Conservation (phyloP, 2,113 vertebrate species). For the Eira barbara region DNA sequence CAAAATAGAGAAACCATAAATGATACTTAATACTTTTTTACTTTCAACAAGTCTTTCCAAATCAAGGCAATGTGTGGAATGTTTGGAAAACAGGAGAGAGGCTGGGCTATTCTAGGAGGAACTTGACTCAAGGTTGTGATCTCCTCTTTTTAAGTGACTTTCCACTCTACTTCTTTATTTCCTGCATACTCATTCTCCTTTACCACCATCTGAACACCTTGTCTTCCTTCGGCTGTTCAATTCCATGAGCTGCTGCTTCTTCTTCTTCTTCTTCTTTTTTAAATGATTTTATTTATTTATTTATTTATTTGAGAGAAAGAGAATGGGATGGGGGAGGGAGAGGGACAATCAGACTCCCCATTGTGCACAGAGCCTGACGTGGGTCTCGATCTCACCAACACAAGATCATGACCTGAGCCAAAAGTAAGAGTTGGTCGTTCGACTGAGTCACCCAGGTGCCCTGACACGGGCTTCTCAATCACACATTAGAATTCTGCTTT, state of each 20-base stretch:
- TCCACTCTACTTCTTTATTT: background rate
- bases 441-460: background rate
- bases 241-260: background rate
- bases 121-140: background rate
- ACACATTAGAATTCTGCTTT: background rate
- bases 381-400: background rate
- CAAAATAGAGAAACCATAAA: background rate
- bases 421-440: background rate
- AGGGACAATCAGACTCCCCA: background rate
- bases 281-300: background rate
- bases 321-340: background rate
- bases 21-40: background rate
- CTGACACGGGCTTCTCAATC: background rate
- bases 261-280: background rate
- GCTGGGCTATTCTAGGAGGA: background rate
- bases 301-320: background rate
- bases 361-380: background rate
- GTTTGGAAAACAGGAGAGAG: background rate
- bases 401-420: background rate
- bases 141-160: background rate
- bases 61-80: background rate
- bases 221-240: background rate
- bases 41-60: background rate
- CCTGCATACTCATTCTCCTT: background rate
- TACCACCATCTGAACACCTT: background rate